Base-by-base conservation (phyloP, 2,888 invertebrate genomes). In the Amorpha juglandis region DNA sequence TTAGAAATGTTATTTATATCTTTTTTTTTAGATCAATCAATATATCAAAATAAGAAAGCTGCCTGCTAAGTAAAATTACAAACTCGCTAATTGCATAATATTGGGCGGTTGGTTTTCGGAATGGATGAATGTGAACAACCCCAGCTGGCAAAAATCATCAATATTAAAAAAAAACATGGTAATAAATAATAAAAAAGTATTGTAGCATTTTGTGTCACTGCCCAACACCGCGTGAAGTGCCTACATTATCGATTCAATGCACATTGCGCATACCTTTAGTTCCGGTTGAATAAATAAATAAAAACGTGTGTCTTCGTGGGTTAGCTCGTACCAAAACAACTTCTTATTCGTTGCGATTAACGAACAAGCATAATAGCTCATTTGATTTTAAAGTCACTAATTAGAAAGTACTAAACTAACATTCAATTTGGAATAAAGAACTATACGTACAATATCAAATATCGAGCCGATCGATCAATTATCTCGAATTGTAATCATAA, bases 211-310 rank as follows among this genome's bases (percentile, higher is more conserved):
- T 9, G 3, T 12, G 42, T 35, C 11, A 19, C 11, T 42, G 8
- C 12, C 42, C 38, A 38, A 11, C n/a, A 53, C 16, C 38, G 9
- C 38, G 16, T 55, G 11, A 58, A 11, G n/a, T 16, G n/a, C n/a
- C n/a, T n/a, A 42, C 58, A 42, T 58, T 38, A 12, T 19, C 50
- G 9, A 50, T 50, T 50, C 9, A 9, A 52, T 52, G 58, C 58
- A 38, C 42, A 38, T 42, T 58, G 42, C 58, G 58, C 42, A 58
- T 58, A 58, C 42, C 12, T 58, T 38, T 42, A 38, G 38, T 38
- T 38, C 35, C 58, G 42, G 58, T 58, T 21, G 19, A 58, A 58
- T 58, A 58, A 58, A 58, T 58, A 42, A 58, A 58, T 55, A 16
- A 55, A 38, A 58, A 58, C 58, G 42, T 42, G 42, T 38, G 42